Evolutionary conservation across 2,113 vertebrate species (phyloP), one percentile per base, ranked within the genome.

Genomic region (Ceyx melanurus): DNA sequence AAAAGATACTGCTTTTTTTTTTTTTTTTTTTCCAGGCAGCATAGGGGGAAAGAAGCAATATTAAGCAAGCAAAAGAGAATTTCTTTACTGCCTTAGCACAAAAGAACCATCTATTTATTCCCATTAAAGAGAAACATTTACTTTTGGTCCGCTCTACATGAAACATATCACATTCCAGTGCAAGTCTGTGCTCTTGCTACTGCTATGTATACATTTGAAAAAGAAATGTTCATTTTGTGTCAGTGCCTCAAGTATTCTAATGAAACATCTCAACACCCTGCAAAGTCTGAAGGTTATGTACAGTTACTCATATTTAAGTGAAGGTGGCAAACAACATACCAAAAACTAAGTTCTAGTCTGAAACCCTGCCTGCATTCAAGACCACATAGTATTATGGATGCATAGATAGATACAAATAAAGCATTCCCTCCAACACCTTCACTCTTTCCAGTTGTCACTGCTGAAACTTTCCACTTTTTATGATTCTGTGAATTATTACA

Each of bases 351-450:
- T 18, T 22, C 42, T 20, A 40, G 17, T 10, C 45, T 45, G 54
- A 82, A 60, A 15, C 31, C 46, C 88, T 82, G 53, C 46, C 56
- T 42, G 31, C 35, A 15, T 42, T 79, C 54, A 15, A 53, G 40
- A 67, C 20, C 40, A 62, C 15, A 9, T 0, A 33, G 33, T 3
- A 8, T 48, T 29, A 4, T 9, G 51, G 83, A 75, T 56, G 58
- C 31, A 64, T 1, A 35, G 28, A 31, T 1, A 10, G 4, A 25
- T 8, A 43, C 0, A 0, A 82, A 84, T n/a, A 54, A 64, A 78
- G 3, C 13, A 23, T 58, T 70, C 48, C 29, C 70, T 68, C 73
- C 50, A 15, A 62, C 65, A 75, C 26, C 51, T 62, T 10, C 37
- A 21, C 21, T 78, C 61, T 3, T 79, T 75, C 74, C 74, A 82